Base-by-base conservation (phyloP, 2,113 vertebrate species). In the Hyla sarda region DNA sequence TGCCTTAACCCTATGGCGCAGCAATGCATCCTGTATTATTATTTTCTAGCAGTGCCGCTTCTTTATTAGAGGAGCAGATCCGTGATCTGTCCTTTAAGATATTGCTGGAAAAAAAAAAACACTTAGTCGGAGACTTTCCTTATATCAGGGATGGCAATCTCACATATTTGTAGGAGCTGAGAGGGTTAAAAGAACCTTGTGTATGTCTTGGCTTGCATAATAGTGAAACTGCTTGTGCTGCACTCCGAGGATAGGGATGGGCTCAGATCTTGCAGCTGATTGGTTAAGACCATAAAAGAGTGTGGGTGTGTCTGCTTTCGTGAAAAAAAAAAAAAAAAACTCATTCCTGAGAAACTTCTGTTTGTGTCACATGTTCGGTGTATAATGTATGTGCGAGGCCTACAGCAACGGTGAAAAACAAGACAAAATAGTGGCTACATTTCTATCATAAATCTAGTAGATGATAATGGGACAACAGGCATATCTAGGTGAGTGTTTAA, bases 211-310 rank as follows among this genome's bases (percentile, higher is more conserved):
- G 84, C 45, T n/a, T 69, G 25, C 34, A 67, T 9, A 67, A 50
- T 37, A 76, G 25, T 34, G 52, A 78, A 45, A 13, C 1, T 37
- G 10, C 74, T 50, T 21, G 30, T 84, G 41, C 32, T 83, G n/a
- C 32, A 8, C 48, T 86, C n/a, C 0, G 16, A 73, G 37, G 77
- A 67, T 45, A 81, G 77, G 77, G 84, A 73, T 86, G 76, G 84
- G 65, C 50, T n/a, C 48, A 32, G 37, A 48, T 73, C 1, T 0
- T 12, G 58, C 34, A 11, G n/a, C 62, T 48, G 77, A 73, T 86
- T 81, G 84, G 84, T 56, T 73, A 74, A 60, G 67, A 48, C 17
- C 5, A 23, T 3, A 10, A 0, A 60, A 41, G 76, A 48, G 62
- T 58, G 65, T 58, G 65, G 84, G 65, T 1, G 77, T 60, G 75